phyloP scores from a whole-genome alignment of 2,797 vertebrate genomes.

The Ctenopoma kingsleyae region DNA sequence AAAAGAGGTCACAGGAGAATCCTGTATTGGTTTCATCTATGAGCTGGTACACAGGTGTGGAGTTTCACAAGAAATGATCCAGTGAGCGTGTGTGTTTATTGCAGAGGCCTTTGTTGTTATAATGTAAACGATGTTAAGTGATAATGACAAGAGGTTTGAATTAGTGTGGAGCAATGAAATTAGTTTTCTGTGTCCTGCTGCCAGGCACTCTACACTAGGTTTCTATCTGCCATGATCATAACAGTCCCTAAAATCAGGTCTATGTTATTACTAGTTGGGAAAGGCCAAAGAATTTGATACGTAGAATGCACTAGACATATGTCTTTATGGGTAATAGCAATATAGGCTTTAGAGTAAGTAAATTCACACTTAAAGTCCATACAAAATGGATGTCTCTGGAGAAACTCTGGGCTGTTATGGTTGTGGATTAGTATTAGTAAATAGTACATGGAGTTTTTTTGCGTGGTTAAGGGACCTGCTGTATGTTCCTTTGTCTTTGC shows the following conservation, averaged over 20 bases:
- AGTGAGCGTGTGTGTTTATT: constrained; percentile 19
- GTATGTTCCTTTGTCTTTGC: constrained; percentile 10
- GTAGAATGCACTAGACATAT: no score
- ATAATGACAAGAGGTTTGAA: constrained; percentile 30
- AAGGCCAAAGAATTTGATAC: no score
- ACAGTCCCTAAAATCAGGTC: no score
- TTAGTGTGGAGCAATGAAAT: constrained; percentile 27
- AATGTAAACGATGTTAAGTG: constrained; percentile 53
- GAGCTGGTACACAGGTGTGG: constrained; percentile 30
- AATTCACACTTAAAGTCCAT: constrained; percentile 22
- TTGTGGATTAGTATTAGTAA: neutral
- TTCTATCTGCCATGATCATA: no score
- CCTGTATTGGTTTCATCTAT: constrained; percentile 40
- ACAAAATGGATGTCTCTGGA: neutral
- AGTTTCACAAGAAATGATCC: constrained; percentile 39
- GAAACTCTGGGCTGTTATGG: neutral
- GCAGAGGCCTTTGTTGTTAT: constrained; percentile 15
- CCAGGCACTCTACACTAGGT: neutral
- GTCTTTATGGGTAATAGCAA: no score
- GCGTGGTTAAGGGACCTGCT: constrained; percentile 19
- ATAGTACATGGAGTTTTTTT: constrained; percentile 18
- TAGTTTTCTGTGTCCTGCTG: constrained; percentile 19
- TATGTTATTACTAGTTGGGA: no score
- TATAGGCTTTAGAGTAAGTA: no score
- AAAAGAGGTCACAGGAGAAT: constrained; percentile 23